Conservation (phyloP, 2,888 invertebrate species). For the Sisyra nigra region DNA sequence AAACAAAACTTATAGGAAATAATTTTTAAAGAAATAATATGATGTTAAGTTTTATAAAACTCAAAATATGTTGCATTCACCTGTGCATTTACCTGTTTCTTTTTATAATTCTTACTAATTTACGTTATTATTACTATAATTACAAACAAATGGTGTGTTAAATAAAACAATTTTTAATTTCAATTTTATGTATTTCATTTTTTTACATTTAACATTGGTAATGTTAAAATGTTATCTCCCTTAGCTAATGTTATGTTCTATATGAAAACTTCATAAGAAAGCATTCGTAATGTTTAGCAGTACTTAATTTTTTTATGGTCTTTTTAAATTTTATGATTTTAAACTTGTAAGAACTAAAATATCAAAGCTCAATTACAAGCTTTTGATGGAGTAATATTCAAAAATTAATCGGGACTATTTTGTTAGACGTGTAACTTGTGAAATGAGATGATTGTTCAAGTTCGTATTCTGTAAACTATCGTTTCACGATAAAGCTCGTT, state of each 20-base stretch:
- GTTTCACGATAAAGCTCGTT: no score
- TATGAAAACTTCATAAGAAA: no score
- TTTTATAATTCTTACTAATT: conserved; percentile 42
- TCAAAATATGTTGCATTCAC: conserved; percentile 39
- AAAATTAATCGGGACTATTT: no score
- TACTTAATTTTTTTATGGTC: no score
- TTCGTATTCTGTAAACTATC: no score
- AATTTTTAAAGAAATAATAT: conserved; percentile 19
- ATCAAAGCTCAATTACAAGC: no score
- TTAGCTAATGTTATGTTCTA: neutral
- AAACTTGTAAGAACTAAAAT: no score
- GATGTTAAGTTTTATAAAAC: conserved; percentile 12
- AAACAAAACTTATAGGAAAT: conserved; percentile 28
- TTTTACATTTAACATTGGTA: neutral
- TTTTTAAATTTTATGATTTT: no score
- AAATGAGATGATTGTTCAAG: no score
- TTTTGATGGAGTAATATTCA: no score
- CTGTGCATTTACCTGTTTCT: conserved; percentile 50
- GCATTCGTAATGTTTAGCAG: no score
- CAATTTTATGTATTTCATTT: neutral
- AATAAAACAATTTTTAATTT: conserved; percentile 10
- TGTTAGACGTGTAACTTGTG: no score
- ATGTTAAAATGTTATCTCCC: neutral
- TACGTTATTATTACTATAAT: conserved; percentile 31
- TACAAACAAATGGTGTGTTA: conserved; percentile 47